phyloP scores from a whole-genome alignment of 2,888 invertebrate genomes.

The Argyresthia albistria region DNA sequence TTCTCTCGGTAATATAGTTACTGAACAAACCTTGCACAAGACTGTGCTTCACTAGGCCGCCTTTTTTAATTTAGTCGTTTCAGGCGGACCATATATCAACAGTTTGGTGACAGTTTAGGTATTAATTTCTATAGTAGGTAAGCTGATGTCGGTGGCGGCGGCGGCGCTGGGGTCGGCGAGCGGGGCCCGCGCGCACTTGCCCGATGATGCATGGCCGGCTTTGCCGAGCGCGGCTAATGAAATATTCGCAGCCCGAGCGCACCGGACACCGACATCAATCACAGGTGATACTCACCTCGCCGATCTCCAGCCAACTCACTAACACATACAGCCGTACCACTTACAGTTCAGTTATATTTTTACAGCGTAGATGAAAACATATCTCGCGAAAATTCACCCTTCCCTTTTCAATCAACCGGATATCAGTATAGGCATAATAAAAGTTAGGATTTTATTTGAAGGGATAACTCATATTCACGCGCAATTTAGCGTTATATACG shows the following conservation, averaged over 20 bases:
- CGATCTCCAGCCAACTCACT: neutral
- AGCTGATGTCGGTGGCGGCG: slow-evolving; percentile 49
- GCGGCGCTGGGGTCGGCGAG: slow-evolving; percentile 23
- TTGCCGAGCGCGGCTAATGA: slow-evolving; percentile 57
- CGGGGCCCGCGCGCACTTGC: slow-evolving; percentile 44
- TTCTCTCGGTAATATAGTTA: too few relatives aligned
- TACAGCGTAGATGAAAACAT: neutral
- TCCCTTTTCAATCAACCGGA: too few relatives aligned
- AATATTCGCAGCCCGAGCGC: slow-evolving; percentile 57
- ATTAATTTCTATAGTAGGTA: slow-evolving; percentile 61
- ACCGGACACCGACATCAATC: slow-evolving; percentile 57
- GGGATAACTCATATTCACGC: neutral
- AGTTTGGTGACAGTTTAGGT: slow-evolving; percentile 33
- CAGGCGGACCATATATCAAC: slow-evolving; percentile 30
- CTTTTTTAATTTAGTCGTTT: slow-evolving; percentile 4
- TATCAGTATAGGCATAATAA: too few relatives aligned
- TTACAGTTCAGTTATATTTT: too few relatives aligned
- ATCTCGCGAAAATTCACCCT: too few relatives aligned
- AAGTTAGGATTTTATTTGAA: neutral
- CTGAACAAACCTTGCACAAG: too few relatives aligned
- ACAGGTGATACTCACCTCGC: slow-evolving; percentile 42
- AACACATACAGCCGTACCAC: too few relatives aligned
- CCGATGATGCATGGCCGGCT: slow-evolving; percentile 61
- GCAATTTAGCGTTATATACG: neutral
- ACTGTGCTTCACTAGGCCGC: too few relatives aligned